Evolutionary conservation across 1,140 invertebrate species (phyloP), one percentile per base, ranked within the genome.

Genomic region (Ganaspis sp.): DNA sequence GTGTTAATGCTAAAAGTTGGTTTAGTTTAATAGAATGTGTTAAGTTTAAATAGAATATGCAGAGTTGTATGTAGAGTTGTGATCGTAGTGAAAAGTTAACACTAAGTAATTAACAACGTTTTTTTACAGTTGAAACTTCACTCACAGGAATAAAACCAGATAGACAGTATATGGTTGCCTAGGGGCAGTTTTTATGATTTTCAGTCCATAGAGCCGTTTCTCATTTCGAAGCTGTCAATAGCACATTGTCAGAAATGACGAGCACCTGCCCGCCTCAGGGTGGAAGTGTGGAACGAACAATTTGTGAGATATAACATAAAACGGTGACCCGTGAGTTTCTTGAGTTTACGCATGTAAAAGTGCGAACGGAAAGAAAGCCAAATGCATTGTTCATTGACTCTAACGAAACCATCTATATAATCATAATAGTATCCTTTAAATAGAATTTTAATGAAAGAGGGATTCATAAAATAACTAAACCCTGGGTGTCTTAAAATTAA

Each of bases 191-290:
- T 77, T 79, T 70, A 75, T 75, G 70, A 78, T 75, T 77, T 81
- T 74, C 54, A 75, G 45, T 72, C 75, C 64, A 79, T 83, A 71
- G 75, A 75, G 73, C 40, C 70, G 76, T 81, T 83, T 81, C 79
- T 81, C 79, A 81, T 79, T 83, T 71, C 75, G 73, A 64, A 78
- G 49, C 77, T 79, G 82, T 81, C 82, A 81, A 76, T 76, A 81
- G 70, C 79, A 83, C 70, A 76, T 77, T 81, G 77, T 83, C 82
- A 77, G 74, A 74, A 74, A 70, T 81, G 79, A 83, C 75, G 77
- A 79, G 79, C 69, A 77, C 71, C 75, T 76, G 74, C 73, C 71
- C 73, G 74, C 78, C 78, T 70, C 74, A 74, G 73, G 74, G 70
- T 70, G 15, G 11, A 29, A 64, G 23, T 29, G 23, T 64, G 58